phyloP scores from a whole-genome alignment of 2,797 vertebrate genomes.

The Acropternis orthonyx region DNA sequence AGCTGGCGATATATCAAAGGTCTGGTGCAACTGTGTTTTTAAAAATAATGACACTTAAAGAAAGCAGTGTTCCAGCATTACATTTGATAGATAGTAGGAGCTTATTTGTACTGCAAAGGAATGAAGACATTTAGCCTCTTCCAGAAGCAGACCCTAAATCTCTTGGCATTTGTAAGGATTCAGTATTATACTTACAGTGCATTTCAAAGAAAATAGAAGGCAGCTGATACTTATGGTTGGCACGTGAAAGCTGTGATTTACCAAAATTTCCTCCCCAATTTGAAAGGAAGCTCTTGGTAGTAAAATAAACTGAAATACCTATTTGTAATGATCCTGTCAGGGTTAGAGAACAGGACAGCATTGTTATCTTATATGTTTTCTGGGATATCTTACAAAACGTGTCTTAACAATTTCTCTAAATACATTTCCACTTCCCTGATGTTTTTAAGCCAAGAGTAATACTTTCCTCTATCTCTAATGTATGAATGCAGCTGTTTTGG shows the following conservation, averaged over 20 bases:
- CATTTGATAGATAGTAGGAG: background rate
- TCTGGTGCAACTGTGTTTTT: background rate
- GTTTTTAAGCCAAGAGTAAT: background rate
- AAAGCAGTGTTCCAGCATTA: background rate
- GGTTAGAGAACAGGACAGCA: background rate
- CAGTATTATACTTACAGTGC: slow-evolving; percentile 13
- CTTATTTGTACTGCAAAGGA: background rate
- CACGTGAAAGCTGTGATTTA: background rate
- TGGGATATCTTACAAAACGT: background rate
- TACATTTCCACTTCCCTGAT: background rate
- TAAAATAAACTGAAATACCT: background rate
- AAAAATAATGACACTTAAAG: background rate
- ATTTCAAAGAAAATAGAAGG: slow-evolving; percentile 3
- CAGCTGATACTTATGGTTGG: background rate
- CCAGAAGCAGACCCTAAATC: background rate
- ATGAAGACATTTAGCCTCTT: background rate
- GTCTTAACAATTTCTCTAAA: background rate
- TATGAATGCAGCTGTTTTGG: background rate
- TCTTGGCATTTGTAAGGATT: slow-evolving; percentile 9
- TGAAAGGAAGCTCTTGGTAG: background rate
- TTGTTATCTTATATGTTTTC: background rate
- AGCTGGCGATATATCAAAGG: background rate
- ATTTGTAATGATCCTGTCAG: background rate
- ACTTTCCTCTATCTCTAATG: background rate
- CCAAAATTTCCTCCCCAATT: background rate